Percentiles rank a stretch among this genome's conserved stretches.
Conservation (phyloP, 2,888 invertebrate species). For the Agrotis puta region DNA sequence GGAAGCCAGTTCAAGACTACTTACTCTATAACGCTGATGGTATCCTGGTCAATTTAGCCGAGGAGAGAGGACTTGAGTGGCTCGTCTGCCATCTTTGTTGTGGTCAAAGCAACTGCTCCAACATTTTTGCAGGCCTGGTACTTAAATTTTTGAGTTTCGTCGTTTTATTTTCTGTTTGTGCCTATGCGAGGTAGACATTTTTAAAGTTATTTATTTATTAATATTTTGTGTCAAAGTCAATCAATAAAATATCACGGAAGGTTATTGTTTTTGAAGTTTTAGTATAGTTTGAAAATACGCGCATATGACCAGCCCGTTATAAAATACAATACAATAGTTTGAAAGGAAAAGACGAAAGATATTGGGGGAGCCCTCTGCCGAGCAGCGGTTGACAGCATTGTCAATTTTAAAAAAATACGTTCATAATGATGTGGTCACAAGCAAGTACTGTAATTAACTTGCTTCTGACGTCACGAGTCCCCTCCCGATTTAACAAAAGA, state of each 20-base stretch:
- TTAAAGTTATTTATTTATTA: neutral
- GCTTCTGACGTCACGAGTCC: too few relatives aligned
- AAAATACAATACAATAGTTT: too few relatives aligned
- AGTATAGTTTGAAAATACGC: neutral
- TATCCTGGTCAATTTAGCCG: constrained; percentile 72
- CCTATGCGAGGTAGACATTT: constrained; percentile 42
- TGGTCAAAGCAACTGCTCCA: constrained; percentile 71
- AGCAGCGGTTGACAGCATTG: too few relatives aligned
- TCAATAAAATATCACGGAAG: constrained; percentile 9
- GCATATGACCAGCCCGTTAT: too few relatives aligned
- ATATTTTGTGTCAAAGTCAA: neutral
- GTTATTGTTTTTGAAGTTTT: neutral
- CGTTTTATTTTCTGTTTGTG: constrained; percentile 69
- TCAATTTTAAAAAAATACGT: too few relatives aligned
- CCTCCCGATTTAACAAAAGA: too few relatives aligned
- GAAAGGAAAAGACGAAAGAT: too few relatives aligned
- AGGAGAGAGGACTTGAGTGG: constrained; percentile 72
- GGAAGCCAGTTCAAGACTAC: constrained; percentile 74
- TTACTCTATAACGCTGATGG: constrained; percentile 73
- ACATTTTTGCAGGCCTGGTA: constrained; percentile 69
- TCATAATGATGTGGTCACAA: too few relatives aligned
- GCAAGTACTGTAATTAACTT: too few relatives aligned
- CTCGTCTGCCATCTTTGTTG: constrained; percentile 77
- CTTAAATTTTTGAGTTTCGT: constrained; percentile 73
- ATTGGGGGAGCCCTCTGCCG: too few relatives aligned